Percentiles rank a stretch among this genome's conserved stretches.
These are phyloP conservation scores for Apodemia duryi DNA, from an alignment of 2,888 invertebrate species.

Conservation along the genomic window DNA sequence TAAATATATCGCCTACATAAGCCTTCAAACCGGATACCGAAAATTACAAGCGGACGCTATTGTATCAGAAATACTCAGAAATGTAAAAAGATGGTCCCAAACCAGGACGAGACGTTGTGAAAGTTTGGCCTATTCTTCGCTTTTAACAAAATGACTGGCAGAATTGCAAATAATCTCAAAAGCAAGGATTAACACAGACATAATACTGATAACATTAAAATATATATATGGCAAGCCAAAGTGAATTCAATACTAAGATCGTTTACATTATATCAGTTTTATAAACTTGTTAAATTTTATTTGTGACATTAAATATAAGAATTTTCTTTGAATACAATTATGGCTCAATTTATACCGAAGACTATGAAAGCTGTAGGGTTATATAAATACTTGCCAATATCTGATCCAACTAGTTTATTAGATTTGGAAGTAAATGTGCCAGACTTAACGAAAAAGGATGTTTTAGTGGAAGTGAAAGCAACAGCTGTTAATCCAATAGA, in stretches of 20 bases:
- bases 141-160: too few relatives aligned
- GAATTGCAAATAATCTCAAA: too few relatives aligned
- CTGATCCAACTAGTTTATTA: slow-evolving; percentile 52
- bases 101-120: too few relatives aligned
- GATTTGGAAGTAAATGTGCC: slow-evolving; percentile 58
- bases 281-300: background rate
- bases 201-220: slow-evolving; percentile 1
- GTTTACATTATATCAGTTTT: background rate
- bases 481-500: slow-evolving; percentile 64
- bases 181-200: too few relatives aligned
- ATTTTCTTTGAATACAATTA: slow-evolving; percentile 17
- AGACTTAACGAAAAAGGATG: slow-evolving; percentile 43
- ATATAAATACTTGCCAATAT: slow-evolving; percentile 62
- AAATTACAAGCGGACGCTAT: too few relatives aligned
- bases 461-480: slow-evolving; percentile 65
- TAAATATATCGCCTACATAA: too few relatives aligned
- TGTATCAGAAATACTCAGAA: too few relatives aligned
- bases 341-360: slow-evolving; percentile 47
- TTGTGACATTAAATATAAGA: background rate
- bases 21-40: too few relatives aligned
- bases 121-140: too few relatives aligned
- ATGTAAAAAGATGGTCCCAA: too few relatives aligned
- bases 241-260: background rate
- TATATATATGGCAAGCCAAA: background rate
- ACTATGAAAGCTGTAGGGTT: slow-evolving; percentile 66